Base-by-base conservation (phyloP, 2,113 vertebrate genomes). In the Chaetura pelagica region DNA sequence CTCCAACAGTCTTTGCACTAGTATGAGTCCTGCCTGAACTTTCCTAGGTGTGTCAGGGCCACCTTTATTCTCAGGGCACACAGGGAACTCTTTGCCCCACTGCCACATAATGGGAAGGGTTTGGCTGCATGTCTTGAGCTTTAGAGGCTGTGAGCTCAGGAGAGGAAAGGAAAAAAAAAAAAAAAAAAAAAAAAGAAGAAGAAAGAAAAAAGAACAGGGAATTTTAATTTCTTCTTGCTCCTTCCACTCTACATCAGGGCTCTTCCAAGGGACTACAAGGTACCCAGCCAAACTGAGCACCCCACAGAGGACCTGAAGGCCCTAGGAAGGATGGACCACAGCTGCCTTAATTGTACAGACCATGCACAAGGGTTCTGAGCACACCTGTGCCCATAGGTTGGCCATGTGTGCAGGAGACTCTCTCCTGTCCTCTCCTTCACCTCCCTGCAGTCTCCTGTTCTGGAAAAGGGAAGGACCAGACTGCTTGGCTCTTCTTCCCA, bases 31-130 rank as follows among this genome's bases (percentile, higher is more conserved):
- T 80, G 38, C 20, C 44, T 51, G 20, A 67, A 46, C 17, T 48
- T 52, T 30, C 49, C 7, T 1, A 3, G 54, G 16, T n/a, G 48
- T 32, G 18, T 22, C 9, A 1, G 1, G 34, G 22, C 2, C 17
- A 30, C 32, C 9, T 57, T 57, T 75, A 12, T 12, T 55, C 12
- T 19, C 51, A 74, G 64, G 46, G 12, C 30, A 38, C 30, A 26
- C 0, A 68, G 26, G 54, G 17, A 68, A 10, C 15, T 63, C 74
- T 92, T 86, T 42, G 9, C 14, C 20, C 20, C 0, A 0, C 15
- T n/a, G 17, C 12, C 1, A 0, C 35, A 19, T 35, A 42, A 38
- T 0, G 6, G 34, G 35, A 69, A 73, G 14, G 19, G 15, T 71
- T 75, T 59, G 38, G 20, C 32, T 88, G 54, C 29, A 57, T 40